Evolutionary conservation across 1,140 invertebrate genomes (phyloP).

Genomic region (Lepidurus packardi): DNA sequence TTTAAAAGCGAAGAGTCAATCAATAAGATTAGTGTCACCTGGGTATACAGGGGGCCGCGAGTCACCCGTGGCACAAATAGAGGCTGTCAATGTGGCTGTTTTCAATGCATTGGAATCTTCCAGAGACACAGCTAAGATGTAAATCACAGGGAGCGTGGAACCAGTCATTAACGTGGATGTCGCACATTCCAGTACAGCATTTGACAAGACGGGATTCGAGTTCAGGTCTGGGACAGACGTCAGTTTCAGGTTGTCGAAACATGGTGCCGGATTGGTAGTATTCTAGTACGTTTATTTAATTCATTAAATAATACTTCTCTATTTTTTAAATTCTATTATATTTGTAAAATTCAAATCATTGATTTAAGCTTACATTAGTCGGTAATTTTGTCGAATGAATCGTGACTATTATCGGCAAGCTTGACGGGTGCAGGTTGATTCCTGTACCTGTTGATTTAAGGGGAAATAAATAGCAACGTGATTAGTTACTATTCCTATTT

Average conservation of each 20-base stretch:
- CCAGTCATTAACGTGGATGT: not conserved
- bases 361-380: not conserved
- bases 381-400: conserved; percentile 5
- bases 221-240: not conserved
- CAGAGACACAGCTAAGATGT: conserved; percentile 9
- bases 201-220: not conserved
- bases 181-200: not conserved
- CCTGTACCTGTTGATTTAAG: not conserved
- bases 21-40: not conserved
- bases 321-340: not conserved
- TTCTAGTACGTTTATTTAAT: not conserved
- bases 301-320: not conserved
- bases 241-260: not conserved
- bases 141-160: not conserved
- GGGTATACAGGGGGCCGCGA: not conserved
- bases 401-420: not conserved
- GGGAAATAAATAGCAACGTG: not conserved
- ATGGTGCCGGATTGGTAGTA: not conserved
- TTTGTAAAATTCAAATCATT: not conserved
- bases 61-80: conserved; percentile 17
- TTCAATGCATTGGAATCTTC: not conserved
- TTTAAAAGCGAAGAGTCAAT: not conserved
- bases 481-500: not conserved
- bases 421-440: not conserved
- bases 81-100: conserved; percentile 13